Evolutionary conservation across 1,140 invertebrate genomes (phyloP).

Genomic region (Drosophila lacteicornis): DNA sequence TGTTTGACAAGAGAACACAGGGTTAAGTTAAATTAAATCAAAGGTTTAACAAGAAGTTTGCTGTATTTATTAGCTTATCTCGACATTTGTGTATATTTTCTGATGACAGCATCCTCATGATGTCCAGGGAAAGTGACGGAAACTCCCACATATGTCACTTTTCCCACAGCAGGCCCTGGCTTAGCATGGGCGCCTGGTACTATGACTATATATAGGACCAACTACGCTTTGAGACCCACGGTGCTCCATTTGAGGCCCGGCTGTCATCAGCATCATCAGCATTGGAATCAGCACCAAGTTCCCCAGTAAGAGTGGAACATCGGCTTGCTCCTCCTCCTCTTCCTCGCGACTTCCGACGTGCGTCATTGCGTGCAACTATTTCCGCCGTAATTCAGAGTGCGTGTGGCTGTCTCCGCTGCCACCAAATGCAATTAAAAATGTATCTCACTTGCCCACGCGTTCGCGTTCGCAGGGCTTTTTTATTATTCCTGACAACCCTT

Average conservation of each 20-base stretch:
- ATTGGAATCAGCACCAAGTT: constrained; percentile 15
- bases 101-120: constrained; percentile 6
- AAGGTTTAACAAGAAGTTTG: not conserved
- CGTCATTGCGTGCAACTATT: constrained; percentile 50
- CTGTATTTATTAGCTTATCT: constrained; percentile 1
- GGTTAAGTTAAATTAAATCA: too few species aligned
- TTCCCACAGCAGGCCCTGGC: not conserved
- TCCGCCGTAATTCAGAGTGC: constrained; percentile 28
- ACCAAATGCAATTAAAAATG: constrained; percentile 42
- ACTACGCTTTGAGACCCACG: constrained; percentile 2
- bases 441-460: constrained; percentile 19
- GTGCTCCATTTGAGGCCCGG: constrained; percentile 6
- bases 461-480: constrained; percentile 1
- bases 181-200: constrained; percentile 6
- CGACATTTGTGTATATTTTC: constrained; percentile 3
- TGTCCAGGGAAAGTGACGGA: constrained; percentile 32
- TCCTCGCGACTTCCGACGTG: constrained; percentile 7
- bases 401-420: constrained; percentile 17
- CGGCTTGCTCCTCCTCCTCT: not conserved
- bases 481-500: constrained; percentile 19
- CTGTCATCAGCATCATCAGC: constrained; percentile 31
- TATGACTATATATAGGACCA: not conserved
- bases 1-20: too few species aligned
- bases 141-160: constrained; percentile 26
- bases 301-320: not conserved